Evolutionary conservation across 2,888 invertebrate genomes (phyloP), one percentile per base, ranked within the genome.

Genomic region (Diarsia brunnea): DNA sequence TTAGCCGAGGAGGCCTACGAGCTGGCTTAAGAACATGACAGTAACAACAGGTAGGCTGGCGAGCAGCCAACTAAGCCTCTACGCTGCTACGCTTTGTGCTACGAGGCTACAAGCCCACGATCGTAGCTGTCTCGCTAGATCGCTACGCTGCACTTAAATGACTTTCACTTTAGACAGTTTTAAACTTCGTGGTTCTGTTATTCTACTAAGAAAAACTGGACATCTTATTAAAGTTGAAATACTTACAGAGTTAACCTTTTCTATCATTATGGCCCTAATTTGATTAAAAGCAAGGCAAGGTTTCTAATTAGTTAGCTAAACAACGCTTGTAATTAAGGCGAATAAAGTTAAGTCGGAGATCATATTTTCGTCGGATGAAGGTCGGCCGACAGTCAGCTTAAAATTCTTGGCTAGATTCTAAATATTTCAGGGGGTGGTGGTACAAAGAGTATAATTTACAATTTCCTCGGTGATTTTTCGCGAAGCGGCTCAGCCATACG

Each of bases 41-140:
- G 91, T 90, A 90, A 93, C 96, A 96, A 96, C 96, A 95, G 95
- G 95, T 95, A 94, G 91, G 91, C 94, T 96, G 96, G 96, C 96
- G 86, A 79, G 74, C 89, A 86, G 95, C 95, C 95, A 95, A 94
- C 86, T 89, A 81, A 89, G 88, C 85, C 88, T 90, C 92, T 91
- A 91, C 92, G 85, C 88, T 86, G 90, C 92, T 92, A 92, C 92
- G 90, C 87, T 87, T 87, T 85, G 80, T 91, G 89, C 92, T 92
- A 92, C 94, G 89, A 90, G 89, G 89, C 92, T 92, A 92, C 94
- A 89, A 91, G 90, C 89, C 90, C 92, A 93, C 92, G 90, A 84
- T 84, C 86, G 91, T 89, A 90, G 89, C 85, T 69, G 78, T 73
- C 69, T 77, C 80, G 88, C 90, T 89, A 89, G 74, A 66, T 72